Evolutionary conservation across 2,888 invertebrate genomes (phyloP), one percentile per base, ranked within the genome.

Genomic region (Ernsta delagoae): DNA sequence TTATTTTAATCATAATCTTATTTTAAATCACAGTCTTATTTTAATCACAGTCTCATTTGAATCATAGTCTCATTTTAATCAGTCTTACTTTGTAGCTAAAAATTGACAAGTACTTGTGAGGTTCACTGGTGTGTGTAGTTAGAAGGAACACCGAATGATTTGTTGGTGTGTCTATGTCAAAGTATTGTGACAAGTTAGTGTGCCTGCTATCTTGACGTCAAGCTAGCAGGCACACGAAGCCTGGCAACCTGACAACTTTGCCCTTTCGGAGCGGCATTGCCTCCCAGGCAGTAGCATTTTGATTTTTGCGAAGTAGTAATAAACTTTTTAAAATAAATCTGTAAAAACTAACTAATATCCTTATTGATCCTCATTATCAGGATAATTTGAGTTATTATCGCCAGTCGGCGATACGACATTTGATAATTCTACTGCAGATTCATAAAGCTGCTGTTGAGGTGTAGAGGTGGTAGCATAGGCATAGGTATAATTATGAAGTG

Each of bases 381-480:
- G 48, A 65, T 57, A 50, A 70, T 64, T 70, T 65, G 70, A 70
- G 70, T 70, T 70, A 70, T 70, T 70, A 70, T 70, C 65, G 64
- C 65, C 70, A 65, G 70, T 70, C 53, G 70, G 70, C 70, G 65
- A 70, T 70, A 65, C 41, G 65, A 70, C 64, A 70, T 70, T 70
- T 70, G 70, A 45, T 53, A 65, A 65, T 70, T 70, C 70, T 70
- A 70, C 70, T 70, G 70, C 70, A 70, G 70, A 70, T 70, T 70
- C 70, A 70, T 70, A 70, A 41, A 70, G 70, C 70, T 69, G 69
- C 62, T 64, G 56, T 65, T 65, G 70, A 70, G 70, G 70, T 70
- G 70, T 65, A 70, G 70, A 61, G 41, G 65, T 64, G 70, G 70
- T 70, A 70, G 70, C 53, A 65, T 67, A 67, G 66, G 59, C 60